Conservation (phyloP, 2,888 invertebrate species). For the Scaptomyza caliginosa region DNA sequence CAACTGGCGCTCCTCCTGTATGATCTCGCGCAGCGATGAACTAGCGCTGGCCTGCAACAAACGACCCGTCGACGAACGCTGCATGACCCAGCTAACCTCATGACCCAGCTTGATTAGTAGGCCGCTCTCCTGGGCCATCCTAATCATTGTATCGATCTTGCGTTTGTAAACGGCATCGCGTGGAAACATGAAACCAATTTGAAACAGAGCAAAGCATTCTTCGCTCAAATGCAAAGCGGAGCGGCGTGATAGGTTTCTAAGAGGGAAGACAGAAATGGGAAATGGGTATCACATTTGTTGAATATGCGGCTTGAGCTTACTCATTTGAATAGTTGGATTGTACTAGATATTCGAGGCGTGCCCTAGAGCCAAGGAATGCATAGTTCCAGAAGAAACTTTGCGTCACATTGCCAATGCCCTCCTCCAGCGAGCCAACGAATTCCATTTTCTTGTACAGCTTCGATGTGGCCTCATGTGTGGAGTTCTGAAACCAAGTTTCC, state of each 20-base stretch:
- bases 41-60: constrained; percentile 86
- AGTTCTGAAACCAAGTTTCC: constrained; percentile 90
- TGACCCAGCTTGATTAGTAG: constrained; percentile 87
- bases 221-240: constrained; percentile 89
- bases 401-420: constrained; percentile 90
- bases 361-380: constrained; percentile 90
- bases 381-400: constrained; percentile 91
- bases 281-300: background rate
- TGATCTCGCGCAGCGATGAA: constrained; percentile 82
- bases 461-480: constrained; percentile 87
- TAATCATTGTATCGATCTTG: constrained; percentile 87
- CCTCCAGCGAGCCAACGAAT: constrained; percentile 87
- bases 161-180: constrained; percentile 87
- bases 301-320: constrained; percentile 82
- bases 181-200: constrained; percentile 88
- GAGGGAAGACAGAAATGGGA: background rate
- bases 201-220: constrained; percentile 90
- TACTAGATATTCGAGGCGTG: constrained; percentile 89
- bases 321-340: constrained; percentile 88
- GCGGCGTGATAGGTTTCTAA: constrained; percentile 85
- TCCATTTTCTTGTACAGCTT: constrained; percentile 88
- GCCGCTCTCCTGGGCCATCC: constrained; percentile 88
- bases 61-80: constrained; percentile 87
- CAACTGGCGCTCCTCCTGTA: constrained; percentile 89
- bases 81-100: constrained; percentile 90